Conservation (phyloP, 2,113 vertebrate species). For the Onychostruthus taczanowskii region DNA sequence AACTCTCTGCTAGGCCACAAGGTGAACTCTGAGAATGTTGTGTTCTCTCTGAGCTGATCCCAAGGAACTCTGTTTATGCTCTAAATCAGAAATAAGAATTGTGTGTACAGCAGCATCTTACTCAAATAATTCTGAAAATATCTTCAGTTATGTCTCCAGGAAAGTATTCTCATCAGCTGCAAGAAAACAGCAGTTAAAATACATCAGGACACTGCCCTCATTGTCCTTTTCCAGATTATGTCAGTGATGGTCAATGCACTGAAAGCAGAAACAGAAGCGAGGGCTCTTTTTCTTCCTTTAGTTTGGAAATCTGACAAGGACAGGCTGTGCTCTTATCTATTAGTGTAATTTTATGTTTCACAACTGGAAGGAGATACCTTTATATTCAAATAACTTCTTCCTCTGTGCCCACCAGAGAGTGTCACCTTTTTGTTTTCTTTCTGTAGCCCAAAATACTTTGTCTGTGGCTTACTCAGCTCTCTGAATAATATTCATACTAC, state of each 20-base stretch:
- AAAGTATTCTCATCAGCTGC: neutral
- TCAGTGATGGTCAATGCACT: neutral
- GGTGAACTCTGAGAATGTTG: neutral
- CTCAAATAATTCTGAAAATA: neutral
- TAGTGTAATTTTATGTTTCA: neutral
- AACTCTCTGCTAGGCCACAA: neutral
- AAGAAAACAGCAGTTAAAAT: neutral
- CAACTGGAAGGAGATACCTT: neutral
- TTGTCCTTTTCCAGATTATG: neutral
- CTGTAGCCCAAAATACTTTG: neutral
- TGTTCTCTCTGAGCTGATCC: neutral
- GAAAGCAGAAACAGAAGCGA: neutral
- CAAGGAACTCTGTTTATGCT: neutral
- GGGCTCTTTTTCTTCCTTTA: neutral
- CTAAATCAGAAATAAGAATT: neutral
- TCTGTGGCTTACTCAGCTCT: neutral
- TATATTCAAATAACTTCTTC: neutral
- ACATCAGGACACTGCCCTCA: neutral
- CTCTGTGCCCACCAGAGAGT: neutral
- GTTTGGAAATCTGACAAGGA: neutral
- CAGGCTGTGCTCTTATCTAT: neutral
- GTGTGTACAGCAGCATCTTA: neutral
- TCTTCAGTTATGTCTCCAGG: neutral
- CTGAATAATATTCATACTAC: neutral
- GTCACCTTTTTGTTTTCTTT: neutral